Conservation (phyloP, 2,113 vertebrate species). For the Chaetodon trifascialis region DNA sequence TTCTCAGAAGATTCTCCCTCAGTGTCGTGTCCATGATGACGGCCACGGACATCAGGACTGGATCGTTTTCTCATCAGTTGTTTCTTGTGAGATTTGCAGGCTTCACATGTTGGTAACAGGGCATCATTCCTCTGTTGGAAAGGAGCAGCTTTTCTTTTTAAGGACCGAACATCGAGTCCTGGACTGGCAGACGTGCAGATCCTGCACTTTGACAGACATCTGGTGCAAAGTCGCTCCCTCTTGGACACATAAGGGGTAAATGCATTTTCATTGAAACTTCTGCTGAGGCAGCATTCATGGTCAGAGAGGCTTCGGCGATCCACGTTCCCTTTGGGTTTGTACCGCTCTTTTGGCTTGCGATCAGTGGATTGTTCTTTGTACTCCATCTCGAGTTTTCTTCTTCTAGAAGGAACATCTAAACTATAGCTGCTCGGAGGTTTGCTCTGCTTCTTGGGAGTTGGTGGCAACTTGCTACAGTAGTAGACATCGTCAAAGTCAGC, state of each 20-base stretch:
- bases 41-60: neutral
- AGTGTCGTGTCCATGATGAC: constrained; percentile 32
- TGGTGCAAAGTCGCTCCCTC: constrained; percentile 71
- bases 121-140: constrained; percentile 61
- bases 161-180: constrained; percentile 7
- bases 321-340: constrained; percentile 55
- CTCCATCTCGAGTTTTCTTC: constrained; percentile 44
- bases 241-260: constrained; percentile 31
- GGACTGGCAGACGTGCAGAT: constrained; percentile 11
- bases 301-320: constrained; percentile 67
- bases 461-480: constrained; percentile 61
- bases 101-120: constrained; percentile 52
- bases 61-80: constrained; percentile 18
- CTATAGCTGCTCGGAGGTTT: neutral
- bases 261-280: constrained; percentile 28
- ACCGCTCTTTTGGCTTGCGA: constrained; percentile 54
- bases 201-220: constrained; percentile 64
- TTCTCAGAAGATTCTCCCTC: constrained; percentile 76
- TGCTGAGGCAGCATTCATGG: constrained; percentile 61
- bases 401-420: constrained; percentile 26
- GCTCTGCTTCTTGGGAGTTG: constrained; percentile 56
- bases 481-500: constrained; percentile 74
- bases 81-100: constrained; percentile 69
- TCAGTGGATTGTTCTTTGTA: constrained; percentile 27
- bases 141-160: constrained; percentile 58